Evolutionary conservation across 2,113 vertebrate species (phyloP), one percentile per base, ranked within the genome.

Genomic region (Aegypius monachus): DNA sequence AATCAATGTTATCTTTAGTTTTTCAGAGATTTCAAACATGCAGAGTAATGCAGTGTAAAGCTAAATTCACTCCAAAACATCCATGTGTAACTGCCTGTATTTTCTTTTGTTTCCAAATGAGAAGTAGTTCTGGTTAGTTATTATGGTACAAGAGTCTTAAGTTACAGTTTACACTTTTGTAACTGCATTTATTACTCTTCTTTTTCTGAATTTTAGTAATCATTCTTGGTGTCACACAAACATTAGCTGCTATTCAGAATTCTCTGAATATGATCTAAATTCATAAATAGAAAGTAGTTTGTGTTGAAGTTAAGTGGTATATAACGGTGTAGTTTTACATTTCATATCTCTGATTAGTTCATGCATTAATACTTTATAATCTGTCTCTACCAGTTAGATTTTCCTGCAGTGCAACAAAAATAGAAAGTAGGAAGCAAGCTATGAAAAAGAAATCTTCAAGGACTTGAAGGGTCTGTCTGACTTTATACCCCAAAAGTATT

Each of bases 51-150:
- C 8, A 13, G 27, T 22, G 11, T 62, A 71, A 85, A 74, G 38
- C 32, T 55, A 50, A 90, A 75, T 82, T 65, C 7, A 25, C 8
- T 74, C 16, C 19, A 70, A 53, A 70, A 32, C 10, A 21, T 59
- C 22, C 2, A 0, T 13, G 19, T 34, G 2, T 45, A 62, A 19
- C 34, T 70, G 56, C 13, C 22, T 6, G 0, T 65, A 16, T 75
- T 90, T 81, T 25, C 22, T 53, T 65, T 50, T 53, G 9, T 74
- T 94, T 96, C 42, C 23, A 65, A 42, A 71, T 53, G 31, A 48
- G 45, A 50, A 66, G 11, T 34, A 48, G 16, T 67, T 91, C 22
- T 73, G 55, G 13, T 32, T 88, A 47, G 47, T 83, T 62, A 38
- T 81, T 38, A 25, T 62, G n/a, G 10, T 26, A 32, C 19, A 62